Evolutionary conservation across 1,140 invertebrate species (phyloP).

Genomic region (Ceratina calcarata): DNA sequence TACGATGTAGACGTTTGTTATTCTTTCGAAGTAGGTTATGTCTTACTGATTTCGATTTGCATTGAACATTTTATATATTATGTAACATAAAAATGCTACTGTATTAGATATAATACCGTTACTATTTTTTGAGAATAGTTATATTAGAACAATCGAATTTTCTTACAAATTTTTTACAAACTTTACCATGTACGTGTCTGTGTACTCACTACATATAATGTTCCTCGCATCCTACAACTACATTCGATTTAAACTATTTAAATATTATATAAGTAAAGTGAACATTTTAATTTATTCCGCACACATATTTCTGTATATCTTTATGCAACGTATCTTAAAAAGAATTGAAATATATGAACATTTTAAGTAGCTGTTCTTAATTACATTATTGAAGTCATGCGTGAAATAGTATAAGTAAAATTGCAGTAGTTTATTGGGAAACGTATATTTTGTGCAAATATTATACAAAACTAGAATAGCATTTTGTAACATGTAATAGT

Average conservation of each 20-base stretch:
- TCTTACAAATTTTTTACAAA: too few relatives aligned
- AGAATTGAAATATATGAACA: background rate
- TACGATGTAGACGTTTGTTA: slow-evolving; percentile 13
- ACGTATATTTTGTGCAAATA: background rate
- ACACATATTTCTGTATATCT: background rate
- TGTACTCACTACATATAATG: background rate
- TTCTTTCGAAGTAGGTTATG: slow-evolving; percentile 29
- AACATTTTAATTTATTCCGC: background rate
- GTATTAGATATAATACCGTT: background rate
- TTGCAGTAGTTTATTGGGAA: background rate
- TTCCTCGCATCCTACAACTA: background rate
- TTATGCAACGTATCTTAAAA: background rate
- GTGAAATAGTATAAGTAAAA: background rate
- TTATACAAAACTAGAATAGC: background rate
- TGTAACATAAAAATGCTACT: background rate
- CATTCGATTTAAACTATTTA: background rate
- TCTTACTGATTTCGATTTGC: background rate
- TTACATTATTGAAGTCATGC: background rate
- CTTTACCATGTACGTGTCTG: background rate
- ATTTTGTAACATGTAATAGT: background rate
- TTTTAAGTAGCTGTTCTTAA: background rate
- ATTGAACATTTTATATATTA: background rate
- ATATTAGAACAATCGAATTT: slow-evolving; percentile 3
- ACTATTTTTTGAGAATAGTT: background rate
- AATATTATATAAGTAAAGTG: background rate